Percentiles rank a stretch among this genome's conserved stretches.
Evolutionary conservation across 1,140 invertebrate species (phyloP).

Genomic region (Piezodorus guildinii): DNA sequence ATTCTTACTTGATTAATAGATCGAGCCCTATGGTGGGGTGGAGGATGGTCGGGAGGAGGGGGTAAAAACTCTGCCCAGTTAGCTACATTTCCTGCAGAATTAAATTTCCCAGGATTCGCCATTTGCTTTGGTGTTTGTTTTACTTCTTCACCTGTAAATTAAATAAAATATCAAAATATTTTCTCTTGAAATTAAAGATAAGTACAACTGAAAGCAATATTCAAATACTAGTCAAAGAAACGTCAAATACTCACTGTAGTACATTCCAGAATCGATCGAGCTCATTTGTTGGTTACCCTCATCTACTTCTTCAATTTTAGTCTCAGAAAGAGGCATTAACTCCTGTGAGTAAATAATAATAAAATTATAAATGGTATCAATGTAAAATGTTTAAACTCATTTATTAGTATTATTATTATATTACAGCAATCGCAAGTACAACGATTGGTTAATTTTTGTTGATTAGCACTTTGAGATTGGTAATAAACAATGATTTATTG

Average conservation of each 20-base stretch:
- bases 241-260: constrained; percentile 21
- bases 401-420: too few relatives aligned
- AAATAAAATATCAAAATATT: too few relatives aligned
- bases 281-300: constrained; percentile 12
- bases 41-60: constrained; percentile 23
- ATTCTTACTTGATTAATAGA: constrained; percentile 17
- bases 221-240: not conserved
- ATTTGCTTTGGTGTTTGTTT: constrained; percentile 8
- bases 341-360: constrained; percentile 15
- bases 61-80: constrained; percentile 24
- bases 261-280: constrained; percentile 19
- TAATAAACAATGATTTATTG: too few relatives aligned
- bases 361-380: too few relatives aligned
- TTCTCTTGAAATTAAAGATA: too few relatives aligned
- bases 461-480: too few relatives aligned
- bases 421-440: too few relatives aligned
- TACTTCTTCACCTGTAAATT: constrained; percentile 15
- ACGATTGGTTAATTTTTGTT: too few relatives aligned
- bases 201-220: not conserved
- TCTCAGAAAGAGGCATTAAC: constrained; percentile 19
- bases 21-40: constrained; percentile 15
- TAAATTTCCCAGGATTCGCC: constrained; percentile 19
- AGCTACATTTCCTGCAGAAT: constrained; percentile 9
- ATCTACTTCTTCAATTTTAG: constrained; percentile 20
- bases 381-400: too few relatives aligned